phyloP scores from a whole-genome alignment of 1,140 invertebrate genomes.

The Triops cancriformis region DNA sequence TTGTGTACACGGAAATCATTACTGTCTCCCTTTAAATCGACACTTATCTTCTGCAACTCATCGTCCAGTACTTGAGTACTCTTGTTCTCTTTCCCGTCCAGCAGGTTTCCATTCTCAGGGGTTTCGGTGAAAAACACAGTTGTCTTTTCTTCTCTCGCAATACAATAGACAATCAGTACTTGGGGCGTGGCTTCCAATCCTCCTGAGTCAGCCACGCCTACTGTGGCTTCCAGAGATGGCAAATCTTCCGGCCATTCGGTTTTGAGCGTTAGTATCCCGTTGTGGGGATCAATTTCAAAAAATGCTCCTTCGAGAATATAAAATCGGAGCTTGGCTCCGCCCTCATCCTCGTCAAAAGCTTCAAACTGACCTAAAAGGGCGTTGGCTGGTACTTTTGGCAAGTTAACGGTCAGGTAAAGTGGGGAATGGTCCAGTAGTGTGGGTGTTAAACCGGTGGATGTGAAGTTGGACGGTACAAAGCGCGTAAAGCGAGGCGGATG shows the following conservation, averaged over 20 bases:
- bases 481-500: slow-evolving; percentile 67
- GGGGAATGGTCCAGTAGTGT: background rate
- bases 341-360: background rate
- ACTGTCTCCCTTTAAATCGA: background rate
- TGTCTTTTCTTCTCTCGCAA: too few relatives aligned
- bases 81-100: too few relatives aligned
- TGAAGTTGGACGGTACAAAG: slow-evolving; percentile 15
- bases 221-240: background rate
- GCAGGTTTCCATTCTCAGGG: too few relatives aligned
- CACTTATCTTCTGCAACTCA: background rate
- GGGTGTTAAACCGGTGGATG: background rate
- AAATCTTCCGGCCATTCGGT: background rate
- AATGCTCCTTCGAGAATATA: background rate
- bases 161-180: background rate
- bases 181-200: background rate
- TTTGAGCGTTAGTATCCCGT: background rate
- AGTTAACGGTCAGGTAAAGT: background rate
- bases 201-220: background rate
- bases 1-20: background rate
- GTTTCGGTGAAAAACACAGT: too few relatives aligned
- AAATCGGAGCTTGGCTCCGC: background rate
- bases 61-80: background rate
- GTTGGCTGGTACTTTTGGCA: background rate
- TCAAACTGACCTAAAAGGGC: background rate
- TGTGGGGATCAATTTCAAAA: background rate